Percentiles rank a stretch among this genome's conserved stretches.
These are phyloP conservation scores for Neolamprologus fasciatus DNA, from an alignment of 2,113 vertebrate genomes.

Conservation along the genomic window DNA sequence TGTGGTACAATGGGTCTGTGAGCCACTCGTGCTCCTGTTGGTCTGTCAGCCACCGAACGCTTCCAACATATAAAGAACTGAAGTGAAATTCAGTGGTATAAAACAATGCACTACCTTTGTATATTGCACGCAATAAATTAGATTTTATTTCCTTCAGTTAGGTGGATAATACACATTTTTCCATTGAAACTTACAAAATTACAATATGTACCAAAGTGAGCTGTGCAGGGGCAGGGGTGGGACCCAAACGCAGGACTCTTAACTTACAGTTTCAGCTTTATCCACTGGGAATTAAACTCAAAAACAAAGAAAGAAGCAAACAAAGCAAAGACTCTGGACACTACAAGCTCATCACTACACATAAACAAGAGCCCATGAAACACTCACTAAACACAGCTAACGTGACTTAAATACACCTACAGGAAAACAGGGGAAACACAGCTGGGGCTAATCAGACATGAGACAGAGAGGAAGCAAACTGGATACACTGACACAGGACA, in stretches of 20 bases:
- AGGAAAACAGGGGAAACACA: neutral
- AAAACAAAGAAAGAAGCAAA: neutral
- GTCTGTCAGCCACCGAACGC: neutral
- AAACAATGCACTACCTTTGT: neutral
- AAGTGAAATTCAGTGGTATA: neutral
- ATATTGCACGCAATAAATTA: neutral
- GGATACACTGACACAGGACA: neutral
- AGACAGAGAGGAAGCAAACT: neutral
- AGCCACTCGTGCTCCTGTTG: neutral
- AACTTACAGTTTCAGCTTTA: neutral
- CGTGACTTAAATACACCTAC: neutral
- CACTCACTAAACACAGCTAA: neutral
- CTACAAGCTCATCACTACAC: neutral
- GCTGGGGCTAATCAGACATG: neutral
- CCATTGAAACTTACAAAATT: neutral
- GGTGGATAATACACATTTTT: neutral
- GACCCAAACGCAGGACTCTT: neutral
- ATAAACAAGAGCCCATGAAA: neutral
- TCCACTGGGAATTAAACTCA: neutral
- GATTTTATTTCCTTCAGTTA: neutral
- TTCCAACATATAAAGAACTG: neutral
- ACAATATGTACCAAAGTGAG: rapidly evolving
- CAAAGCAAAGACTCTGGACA: neutral
- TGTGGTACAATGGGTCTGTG: neutral
- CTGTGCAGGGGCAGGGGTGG: neutral